Conservation (phyloP, 2,113 vertebrate species). For the Cygnus buccinator region DNA sequence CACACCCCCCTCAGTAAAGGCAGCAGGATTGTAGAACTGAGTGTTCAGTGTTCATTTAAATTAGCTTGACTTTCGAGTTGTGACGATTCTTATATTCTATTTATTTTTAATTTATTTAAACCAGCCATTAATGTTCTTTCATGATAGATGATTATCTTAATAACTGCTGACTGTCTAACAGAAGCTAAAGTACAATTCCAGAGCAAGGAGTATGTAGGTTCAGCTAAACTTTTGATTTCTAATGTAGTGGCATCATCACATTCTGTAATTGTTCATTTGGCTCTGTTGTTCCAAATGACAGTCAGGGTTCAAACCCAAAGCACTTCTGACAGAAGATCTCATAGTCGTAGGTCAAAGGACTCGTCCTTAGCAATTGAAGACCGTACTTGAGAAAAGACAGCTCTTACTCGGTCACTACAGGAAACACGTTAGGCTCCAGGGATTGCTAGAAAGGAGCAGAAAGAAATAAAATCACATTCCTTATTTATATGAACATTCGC, state of each 20-base stretch:
- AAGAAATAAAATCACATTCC: not conserved
- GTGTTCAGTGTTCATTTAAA: not conserved
- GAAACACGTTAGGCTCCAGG: not conserved
- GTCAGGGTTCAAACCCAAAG: not conserved
- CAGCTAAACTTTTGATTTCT: fast-evolving
- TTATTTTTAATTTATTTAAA: not conserved
- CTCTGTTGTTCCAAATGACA: not conserved
- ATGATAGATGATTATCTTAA: not conserved
- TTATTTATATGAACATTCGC: not conserved
- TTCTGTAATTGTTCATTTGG: not conserved
- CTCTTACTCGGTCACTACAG: not conserved
- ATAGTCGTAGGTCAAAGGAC: not conserved
- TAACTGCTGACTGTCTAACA: not conserved
- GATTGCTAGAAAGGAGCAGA: not conserved
- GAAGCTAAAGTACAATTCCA: not conserved
- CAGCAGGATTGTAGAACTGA: not conserved
- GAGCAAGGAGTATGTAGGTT: not conserved
- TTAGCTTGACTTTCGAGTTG: not conserved
- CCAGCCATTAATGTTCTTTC: not conserved
- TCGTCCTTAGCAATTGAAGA: not conserved
- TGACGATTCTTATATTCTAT: not conserved
- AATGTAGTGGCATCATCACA: fast-evolving
- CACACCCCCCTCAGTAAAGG: not conserved
- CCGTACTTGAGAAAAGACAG: not conserved
- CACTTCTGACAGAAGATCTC: not conserved